Conservation (phyloP, 2,888 invertebrate species). For the Priocnemis perturbator region DNA sequence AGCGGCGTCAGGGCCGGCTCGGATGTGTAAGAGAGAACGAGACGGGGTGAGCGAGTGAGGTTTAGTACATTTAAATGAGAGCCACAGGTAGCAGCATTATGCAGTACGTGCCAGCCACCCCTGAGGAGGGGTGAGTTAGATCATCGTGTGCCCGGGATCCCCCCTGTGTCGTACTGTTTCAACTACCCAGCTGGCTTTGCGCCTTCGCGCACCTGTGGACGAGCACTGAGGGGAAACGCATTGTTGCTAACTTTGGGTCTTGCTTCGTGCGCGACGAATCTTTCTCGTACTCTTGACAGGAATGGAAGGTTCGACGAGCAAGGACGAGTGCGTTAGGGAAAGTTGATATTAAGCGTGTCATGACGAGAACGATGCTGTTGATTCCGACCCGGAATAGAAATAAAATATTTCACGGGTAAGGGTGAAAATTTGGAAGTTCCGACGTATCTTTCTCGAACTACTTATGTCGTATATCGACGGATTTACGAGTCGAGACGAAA, state of each 20-base stretch:
- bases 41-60: conserved; percentile 49
- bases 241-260: conserved; percentile 21
- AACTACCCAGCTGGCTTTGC: conserved; percentile 54
- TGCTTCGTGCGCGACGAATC: too few relatives aligned
- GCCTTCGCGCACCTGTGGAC: conserved; percentile 56
- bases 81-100: conserved; percentile 72
- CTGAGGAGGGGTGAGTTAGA: conserved; percentile 66
- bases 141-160: conserved; percentile 59
- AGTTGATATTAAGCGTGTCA: not conserved
- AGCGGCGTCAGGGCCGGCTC: conserved; percentile 30
- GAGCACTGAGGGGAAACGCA: conserved; percentile 3
- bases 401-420: too few relatives aligned
- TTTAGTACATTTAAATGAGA: conserved; percentile 73
- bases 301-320: not conserved
- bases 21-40: conserved; percentile 14
- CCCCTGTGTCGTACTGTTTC: conserved; percentile 56
- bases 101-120: conserved; percentile 68
- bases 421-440: too few relatives aligned
- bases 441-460: too few relatives aligned
- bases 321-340: not conserved
- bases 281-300: not conserved
- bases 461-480: too few relatives aligned
- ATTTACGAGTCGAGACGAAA: too few relatives aligned
- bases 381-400: too few relatives aligned
- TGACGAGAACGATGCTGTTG: too few relatives aligned